These are phyloP conservation scores for Muricea muricata DNA, from an alignment of 92 coral and sea anemone genomes.

Conservation along the genomic window DNA sequence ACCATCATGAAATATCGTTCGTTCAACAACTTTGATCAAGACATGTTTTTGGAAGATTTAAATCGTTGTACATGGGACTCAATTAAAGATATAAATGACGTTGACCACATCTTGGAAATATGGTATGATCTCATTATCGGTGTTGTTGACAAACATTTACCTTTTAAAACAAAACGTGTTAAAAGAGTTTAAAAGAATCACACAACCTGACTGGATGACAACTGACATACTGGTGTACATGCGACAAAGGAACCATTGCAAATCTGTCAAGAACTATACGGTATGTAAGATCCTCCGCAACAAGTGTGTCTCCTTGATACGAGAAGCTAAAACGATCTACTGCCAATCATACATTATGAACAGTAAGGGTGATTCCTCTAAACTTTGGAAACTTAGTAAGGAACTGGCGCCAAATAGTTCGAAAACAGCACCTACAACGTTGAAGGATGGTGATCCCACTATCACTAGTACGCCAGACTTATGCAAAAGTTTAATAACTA, in stretches of 20 bases:
- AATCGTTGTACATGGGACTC: conserved; percentile 20
- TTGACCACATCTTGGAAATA: not conserved
- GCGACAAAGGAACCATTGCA: not conserved
- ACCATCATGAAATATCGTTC: conserved; percentile 24
- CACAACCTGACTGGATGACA: conserved; percentile 47
- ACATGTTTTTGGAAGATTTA: conserved; percentile 34
- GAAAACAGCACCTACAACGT: not conserved
- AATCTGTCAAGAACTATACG: not conserved
- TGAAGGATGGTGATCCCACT: not conserved
- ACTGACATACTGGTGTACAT: not conserved
- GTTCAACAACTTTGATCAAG: conserved; percentile 3
- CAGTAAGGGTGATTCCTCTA: conserved; percentile 32
- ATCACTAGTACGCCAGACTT: conserved; percentile 4
- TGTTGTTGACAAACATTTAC: not conserved
- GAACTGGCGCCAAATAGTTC: not conserved
- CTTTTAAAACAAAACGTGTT: not conserved
- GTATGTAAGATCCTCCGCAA: conserved; percentile 17
- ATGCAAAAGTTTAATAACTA: conserved; percentile 1
- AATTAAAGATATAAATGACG: not conserved
- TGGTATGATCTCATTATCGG: conserved; percentile 9
- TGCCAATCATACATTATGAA: not conserved
- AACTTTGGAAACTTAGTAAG: conserved; percentile 18
- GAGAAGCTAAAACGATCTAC: conserved; percentile 19
- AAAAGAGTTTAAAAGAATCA: no score
- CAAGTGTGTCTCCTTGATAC: conserved; percentile 16